Base-by-base conservation (phyloP, 2,113 vertebrate species). In the Microcebus griseorufus region DNA sequence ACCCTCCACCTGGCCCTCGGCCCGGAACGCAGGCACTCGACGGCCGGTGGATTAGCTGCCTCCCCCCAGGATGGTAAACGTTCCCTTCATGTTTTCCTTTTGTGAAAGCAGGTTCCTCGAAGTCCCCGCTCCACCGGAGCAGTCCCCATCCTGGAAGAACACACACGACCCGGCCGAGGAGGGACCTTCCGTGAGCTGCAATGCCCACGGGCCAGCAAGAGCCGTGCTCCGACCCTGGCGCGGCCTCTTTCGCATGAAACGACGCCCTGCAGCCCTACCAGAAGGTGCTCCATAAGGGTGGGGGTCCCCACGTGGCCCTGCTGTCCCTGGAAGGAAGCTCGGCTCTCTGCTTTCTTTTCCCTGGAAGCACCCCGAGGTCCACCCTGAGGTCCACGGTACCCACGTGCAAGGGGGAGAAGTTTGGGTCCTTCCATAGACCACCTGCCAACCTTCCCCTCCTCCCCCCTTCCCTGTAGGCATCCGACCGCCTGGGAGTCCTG, bases 251-350 rank as follows among this genome's bases (percentile, higher is more conserved):
- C 29, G 5, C 8, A 18, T 6, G 37, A 75, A 27, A 22, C 0
- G 17, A 29, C 0, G 29, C 22, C 51, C 51, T 20, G 8, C 0
- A 9, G 14, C 39, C 58, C 60, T 2, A 62, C 42, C 9, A 0
- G 1, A 3, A 18, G 25, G 14, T 0, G 0, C 5, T 4, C 29
- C 29, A 9, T 0, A 11, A 20, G 55, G 11, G 22, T 1, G 9
- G 16, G 20, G 6, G 8, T 32, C 62, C 84, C 58, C 42, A 42
- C 17, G 22, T 14, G 17, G 60, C 27, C 7, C n/a, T 42, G 6
- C n/a, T 32, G 80, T 1, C 58, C 70, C 4, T 27, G 6, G 10
- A 51, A 53, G 34, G 17, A 58, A 37, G 48, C 42, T 3, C 13
- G 18, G 58, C 37, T 13, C 37, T 84, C 73, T 51, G 37, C 60